Conservation (phyloP, 2,113 vertebrate genomes). For the Eurystomus gularis region DNA sequence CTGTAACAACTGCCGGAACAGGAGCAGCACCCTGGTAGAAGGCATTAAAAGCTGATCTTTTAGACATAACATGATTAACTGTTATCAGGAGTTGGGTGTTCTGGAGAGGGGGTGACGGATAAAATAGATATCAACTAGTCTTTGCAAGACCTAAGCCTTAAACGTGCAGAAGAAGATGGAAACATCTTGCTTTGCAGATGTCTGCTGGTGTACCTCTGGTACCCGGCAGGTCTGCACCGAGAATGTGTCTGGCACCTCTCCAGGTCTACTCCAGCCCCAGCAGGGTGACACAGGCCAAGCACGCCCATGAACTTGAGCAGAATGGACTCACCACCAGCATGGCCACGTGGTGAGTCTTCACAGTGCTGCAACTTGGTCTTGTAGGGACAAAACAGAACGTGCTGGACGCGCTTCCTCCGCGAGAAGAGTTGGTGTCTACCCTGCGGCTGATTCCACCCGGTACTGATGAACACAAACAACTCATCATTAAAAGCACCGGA, state of each 20-base stretch:
- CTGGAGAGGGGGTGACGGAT: neutral
- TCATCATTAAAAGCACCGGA: neutral
- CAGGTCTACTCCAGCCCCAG: neutral
- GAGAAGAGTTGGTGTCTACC: neutral
- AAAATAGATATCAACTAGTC: neutral
- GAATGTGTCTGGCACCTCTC: neutral
- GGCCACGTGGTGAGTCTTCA: neutral
- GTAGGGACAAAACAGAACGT: neutral
- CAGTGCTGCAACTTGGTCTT: neutral
- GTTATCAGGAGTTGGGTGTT: neutral
- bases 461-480: neutral
- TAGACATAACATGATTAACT: neutral
- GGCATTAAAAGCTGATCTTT: neutral
- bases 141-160: neutral
- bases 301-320: rapidly evolving
- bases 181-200: neutral
- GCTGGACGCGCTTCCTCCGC: neutral
- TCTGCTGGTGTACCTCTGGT: neutral
- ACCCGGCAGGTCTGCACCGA: rapidly evolving
- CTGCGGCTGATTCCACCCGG: neutral
- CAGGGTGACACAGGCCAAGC: rapidly evolving
- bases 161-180: neutral
- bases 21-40: neutral
- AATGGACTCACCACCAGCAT: neutral
- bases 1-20: neutral